Base-by-base conservation (phyloP, 2,888 invertebrate species). In the Eupithecia exiguata region DNA sequence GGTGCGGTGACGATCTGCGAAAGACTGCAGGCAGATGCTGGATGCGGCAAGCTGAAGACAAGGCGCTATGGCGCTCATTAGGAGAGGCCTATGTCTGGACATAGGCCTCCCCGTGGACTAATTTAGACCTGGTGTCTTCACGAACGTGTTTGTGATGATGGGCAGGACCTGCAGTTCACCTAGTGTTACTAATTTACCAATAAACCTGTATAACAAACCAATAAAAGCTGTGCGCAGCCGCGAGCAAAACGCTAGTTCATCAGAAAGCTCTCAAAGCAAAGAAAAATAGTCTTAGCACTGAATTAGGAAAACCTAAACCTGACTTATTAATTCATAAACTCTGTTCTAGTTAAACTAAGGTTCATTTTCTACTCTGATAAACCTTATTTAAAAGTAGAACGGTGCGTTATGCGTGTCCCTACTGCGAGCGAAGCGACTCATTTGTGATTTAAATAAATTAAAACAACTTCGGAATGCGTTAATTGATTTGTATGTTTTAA, bases 331-430 rank as follows among this genome's bases (percentile, higher is more conserved):
- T n/a, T n/a, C 6, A 18, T 36, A 38, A 40, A 66, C 66, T 40
- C 38, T 66, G 43, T 40, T 65, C 21, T 4, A 14, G 2, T 25
- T 1, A 0, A 0, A 1, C 12, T 25, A 66, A 40, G 25, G 66
- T 66, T 21, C 14, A 21, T 40, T 38, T 40, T 38, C 40, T 14
- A 40, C 5, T 6, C 38, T 16, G 65, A 62, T 73, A 53, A 69
- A 62, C 75, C 61, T 69, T 75, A 68, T 67, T 53, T 71, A 70
- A 76, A 75, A 73, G 70, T 75, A 58, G 75, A 73, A 75, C 72
- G 73, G 70, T 30, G 65, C 63, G 70, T 40, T 62, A 72, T 46
- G 70, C 61, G 46, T 43, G 72, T 72, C 65, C 70, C 36, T 58
- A 75, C 61, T 73, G 72, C 25, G 25, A 73, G 72, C 58, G 72